These are phyloP conservation scores for Callospermophilus lateralis DNA, from an alignment of 2,113 vertebrate species.

Conservation along the genomic window DNA sequence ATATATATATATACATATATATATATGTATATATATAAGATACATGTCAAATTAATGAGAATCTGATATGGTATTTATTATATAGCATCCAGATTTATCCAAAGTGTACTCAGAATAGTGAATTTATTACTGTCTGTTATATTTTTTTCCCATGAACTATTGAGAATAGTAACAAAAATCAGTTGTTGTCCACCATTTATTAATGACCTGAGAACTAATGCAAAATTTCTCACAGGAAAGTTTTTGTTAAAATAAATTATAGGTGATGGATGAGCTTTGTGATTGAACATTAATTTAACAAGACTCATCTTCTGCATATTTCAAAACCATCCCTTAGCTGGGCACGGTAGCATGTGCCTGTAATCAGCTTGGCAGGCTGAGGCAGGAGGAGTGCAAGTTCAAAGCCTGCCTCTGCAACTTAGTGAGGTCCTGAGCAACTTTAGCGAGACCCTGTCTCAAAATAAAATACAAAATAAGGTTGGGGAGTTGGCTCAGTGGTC, in stretches of 20 bases:
- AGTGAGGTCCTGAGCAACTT: too few species aligned
- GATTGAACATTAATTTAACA: neutral
- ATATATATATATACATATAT: too few species aligned
- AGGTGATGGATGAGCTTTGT: neutral
- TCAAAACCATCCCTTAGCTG: neutral
- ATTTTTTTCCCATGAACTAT: neutral
- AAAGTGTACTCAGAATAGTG: neutral
- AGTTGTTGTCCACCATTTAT: neutral
- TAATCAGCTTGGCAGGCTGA: too few species aligned
- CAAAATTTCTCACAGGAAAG: neutral
- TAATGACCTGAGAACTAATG: neutral
- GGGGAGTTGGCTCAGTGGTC: too few species aligned
- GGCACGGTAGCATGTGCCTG: too few species aligned
- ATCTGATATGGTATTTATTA: neutral
- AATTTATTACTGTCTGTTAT: neutral
- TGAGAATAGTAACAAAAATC: neutral
- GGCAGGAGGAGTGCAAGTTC: too few species aligned
- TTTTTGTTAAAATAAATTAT: constrained; percentile 30
- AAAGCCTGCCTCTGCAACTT: too few species aligned
- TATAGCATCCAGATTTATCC: neutral
- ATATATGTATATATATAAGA: too few species aligned
- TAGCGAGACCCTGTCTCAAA: too few species aligned
- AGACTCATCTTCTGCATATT: neutral
- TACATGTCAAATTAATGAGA: constrained; percentile 9
- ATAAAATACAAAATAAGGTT: too few species aligned